phyloP scores from a whole-genome alignment of 92 coral and sea anemone genomes.

The Heliopora coerulea region DNA sequence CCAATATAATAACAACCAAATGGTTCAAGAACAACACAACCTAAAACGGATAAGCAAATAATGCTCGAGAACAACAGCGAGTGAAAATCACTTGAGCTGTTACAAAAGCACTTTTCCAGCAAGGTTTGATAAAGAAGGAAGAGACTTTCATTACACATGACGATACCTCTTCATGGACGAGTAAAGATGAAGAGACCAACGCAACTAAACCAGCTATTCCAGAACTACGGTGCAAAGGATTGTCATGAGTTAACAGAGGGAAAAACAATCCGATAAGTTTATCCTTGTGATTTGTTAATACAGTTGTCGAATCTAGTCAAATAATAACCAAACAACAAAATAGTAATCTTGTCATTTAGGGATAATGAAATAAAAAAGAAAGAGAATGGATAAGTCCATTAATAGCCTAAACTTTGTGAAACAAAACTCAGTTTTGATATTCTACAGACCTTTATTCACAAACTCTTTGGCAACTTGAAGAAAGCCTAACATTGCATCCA shows the following conservation, averaged over 20 bases:
- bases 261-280: conserved; percentile 27
- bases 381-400: neutral
- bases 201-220: conserved; percentile 38
- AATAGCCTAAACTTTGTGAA: neutral
- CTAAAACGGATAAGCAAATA: no score
- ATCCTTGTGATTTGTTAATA: conserved; percentile 18
- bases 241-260: conserved; percentile 7
- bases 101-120: no score
- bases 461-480: conserved; percentile 31
- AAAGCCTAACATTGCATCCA: conserved; percentile 46
- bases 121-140: no score
- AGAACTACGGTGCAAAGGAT: conserved; percentile 40
- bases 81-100: no score
- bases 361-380: neutral
- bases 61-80: no score
- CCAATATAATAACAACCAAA: conserved; percentile 63
- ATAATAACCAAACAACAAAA: neutral
- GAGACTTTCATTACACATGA: neutral
- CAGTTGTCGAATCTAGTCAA: neutral
- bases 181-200: conserved; percentile 21
- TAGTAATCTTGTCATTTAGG: neutral
- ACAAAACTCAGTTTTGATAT: no score
- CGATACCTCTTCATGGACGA: conserved; percentile 6
- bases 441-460: conserved; percentile 8
- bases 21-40: conserved; percentile 69